Conservation (phyloP, 2,113 vertebrate species). For the Vombatus ursinus region DNA sequence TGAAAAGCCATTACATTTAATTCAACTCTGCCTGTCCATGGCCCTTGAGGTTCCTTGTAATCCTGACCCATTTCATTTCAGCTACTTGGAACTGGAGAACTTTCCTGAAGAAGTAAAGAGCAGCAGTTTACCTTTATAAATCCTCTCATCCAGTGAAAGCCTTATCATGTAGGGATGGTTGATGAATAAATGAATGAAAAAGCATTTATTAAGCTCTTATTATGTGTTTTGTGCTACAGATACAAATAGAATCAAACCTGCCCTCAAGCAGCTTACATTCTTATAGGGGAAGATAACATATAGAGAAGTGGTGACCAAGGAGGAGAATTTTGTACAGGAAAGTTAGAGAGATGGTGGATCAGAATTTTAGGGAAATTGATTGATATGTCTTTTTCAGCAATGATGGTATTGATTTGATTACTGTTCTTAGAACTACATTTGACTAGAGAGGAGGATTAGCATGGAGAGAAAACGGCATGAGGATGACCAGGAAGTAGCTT, state of each 20-base stretch:
- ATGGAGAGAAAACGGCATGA: not conserved
- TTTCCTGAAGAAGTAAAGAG: not conserved
- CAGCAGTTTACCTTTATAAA: slow-evolving; percentile 17
- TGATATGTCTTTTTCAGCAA: not conserved
- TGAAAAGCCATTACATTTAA: not conserved
- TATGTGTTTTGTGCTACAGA: not conserved
- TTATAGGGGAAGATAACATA: too few relatives aligned
- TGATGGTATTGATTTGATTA: not conserved
- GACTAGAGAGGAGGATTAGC: not conserved
- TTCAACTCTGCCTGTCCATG: not conserved
- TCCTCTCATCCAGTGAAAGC: slow-evolving; percentile 3
- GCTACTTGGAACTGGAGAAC: not conserved
- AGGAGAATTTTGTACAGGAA: not conserved
- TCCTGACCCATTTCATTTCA: slow-evolving; percentile 21
- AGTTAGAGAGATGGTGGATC: not conserved
- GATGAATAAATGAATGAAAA: not conserved
- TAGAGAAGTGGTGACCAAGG: not conserved
- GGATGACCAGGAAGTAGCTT: not conserved
- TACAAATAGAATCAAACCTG: not conserved
- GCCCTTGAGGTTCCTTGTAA: not conserved
- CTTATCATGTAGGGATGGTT: not conserved
- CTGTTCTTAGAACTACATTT: not conserved
- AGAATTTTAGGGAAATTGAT: not conserved
- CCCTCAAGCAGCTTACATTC: not conserved
- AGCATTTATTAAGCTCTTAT: not conserved